Conservation (phyloP, 2,113 vertebrate genomes). For the Oncorhynchus tshawytscha region DNA sequence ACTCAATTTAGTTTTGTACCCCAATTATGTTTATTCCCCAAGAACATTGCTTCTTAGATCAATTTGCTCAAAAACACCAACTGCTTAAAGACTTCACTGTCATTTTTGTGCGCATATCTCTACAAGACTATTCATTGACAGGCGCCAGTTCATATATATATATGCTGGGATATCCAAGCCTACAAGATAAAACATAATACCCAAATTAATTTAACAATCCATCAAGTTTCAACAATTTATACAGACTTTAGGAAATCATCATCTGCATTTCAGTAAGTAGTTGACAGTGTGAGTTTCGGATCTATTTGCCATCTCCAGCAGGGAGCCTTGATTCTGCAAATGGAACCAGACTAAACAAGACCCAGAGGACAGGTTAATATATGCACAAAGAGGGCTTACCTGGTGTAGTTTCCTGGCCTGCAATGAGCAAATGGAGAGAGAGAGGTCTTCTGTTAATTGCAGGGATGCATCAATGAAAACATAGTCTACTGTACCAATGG, state of each 20-base stretch:
- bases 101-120: too few relatives aligned
- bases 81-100: neutral
- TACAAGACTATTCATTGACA: neutral
- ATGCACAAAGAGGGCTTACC: conserved; percentile 52
- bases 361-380: neutral
- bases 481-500: conserved; percentile 44
- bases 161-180: neutral
- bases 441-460: conserved; percentile 36
- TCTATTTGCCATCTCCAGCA: neutral
- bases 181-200: neutral
- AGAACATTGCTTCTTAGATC: neutral
- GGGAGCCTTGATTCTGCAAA: neutral
- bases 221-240: too few relatives aligned
- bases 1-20: neutral
- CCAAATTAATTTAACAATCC: too few relatives aligned
- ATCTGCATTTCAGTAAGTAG: neutral
- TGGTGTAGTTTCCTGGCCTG: conserved; percentile 53
- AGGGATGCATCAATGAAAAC: conserved; percentile 54
- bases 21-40: neutral
- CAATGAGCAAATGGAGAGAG: conserved; percentile 30
- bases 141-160: neutral
- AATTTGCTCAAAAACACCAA: neutral
- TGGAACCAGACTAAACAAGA: neutral
- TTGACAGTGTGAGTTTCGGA: too few relatives aligned
- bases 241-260: neutral